Base-by-base conservation (phyloP, 2,797 vertebrate species). In the Cichlasoma orientale region DNA sequence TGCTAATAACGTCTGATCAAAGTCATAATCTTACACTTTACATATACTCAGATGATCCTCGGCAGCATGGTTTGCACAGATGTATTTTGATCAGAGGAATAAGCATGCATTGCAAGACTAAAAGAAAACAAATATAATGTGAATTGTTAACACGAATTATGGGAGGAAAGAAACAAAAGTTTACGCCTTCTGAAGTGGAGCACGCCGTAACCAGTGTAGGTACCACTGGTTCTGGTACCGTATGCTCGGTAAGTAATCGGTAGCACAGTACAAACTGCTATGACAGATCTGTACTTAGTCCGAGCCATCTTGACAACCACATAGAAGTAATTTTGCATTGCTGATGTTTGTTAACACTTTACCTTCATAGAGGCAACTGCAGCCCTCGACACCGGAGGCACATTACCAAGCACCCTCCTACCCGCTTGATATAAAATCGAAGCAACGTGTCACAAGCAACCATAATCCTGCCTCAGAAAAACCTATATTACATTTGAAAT, bases 1-100 rank as follows among this genome's bases (percentile, higher is more conserved):
- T 54, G 9, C 33, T 55, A 68, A 56, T n/a, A 66, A 47, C 23
- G 52, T 68, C 53, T 5, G 52, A 68, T 23, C 61, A 56, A 56
- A 47, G 25, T 25, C 38, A 1, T 16, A 5, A 19, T 31, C 19
- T 31, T 21, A 21, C n/a, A 31, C 54, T 68, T 68, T 5, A 31
- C 25, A 52, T 31, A 47, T n/a, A 31, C 27, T 44, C 41, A 66
- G 38, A 44, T 19, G 2, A 47, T 66, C 14, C 5, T 50, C 25
- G 19, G 19, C 41, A 29, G 47, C 50, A 11, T 21, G 9, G 52
- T 53, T 54, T 12, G 1, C 44, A 29, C 44, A 29, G 41, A 50
- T 31, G 25, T 7, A 29, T 18, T 68, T 50, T 68, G 10, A 50
- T 50, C 41, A 0, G 63, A 16, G 25, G 41, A 0, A 29, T 68